These are phyloP conservation scores for Hartigia nigra DNA, from an alignment of 2,888 invertebrate species.

Conservation along the genomic window DNA sequence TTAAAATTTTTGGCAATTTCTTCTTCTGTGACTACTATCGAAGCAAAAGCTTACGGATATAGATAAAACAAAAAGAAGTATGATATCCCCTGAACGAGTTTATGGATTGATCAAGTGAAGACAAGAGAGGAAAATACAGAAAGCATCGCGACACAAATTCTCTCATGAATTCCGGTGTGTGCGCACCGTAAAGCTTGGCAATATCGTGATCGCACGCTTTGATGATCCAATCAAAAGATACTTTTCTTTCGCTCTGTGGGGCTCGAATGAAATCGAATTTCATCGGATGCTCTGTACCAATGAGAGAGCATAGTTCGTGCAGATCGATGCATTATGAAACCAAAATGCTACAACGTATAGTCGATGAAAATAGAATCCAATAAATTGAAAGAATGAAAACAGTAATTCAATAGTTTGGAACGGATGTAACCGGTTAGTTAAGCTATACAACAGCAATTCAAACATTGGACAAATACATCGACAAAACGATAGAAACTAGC, in stretches of 20 bases:
- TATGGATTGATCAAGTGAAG: neutral
- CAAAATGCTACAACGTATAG: neutral
- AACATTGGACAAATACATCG: neutral
- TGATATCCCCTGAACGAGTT: neutral
- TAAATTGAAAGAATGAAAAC: neutral
- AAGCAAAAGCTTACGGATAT: no score
- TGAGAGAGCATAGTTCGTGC: neutral
- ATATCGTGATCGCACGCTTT: neutral
- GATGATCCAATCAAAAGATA: neutral
- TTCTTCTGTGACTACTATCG: neutral
- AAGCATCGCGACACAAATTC: no score
- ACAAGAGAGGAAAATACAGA: neutral
- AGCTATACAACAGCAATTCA: neutral
- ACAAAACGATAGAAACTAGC: neutral
- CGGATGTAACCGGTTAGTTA: neutral
- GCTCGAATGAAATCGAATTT: neutral
- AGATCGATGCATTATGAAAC: neutral
- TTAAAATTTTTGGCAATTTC: neutral
- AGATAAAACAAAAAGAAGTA: neutral
- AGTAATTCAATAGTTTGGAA: neutral
- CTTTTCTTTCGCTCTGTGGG: neutral
- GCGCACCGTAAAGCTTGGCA: neutral
- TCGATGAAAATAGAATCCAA: neutral
- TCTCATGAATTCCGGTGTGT: neutral
- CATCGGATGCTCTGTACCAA: neutral